Percentiles rank a stretch among this genome's conserved stretches.
phyloP scores from a whole-genome alignment of 2,888 invertebrate genomes.

The Atherix ibis region DNA sequence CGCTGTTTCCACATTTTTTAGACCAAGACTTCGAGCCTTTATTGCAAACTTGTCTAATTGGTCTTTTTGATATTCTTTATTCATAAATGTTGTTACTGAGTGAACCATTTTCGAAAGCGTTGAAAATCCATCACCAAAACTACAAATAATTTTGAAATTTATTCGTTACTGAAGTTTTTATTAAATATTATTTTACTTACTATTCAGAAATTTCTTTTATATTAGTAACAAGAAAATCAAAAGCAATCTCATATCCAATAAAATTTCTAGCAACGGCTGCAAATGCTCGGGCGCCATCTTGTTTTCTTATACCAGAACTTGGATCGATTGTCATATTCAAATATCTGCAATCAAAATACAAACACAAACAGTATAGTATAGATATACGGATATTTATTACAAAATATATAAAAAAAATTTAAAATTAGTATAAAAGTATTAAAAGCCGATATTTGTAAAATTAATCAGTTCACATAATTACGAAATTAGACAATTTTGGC shows the following conservation, averaged over 20 bases:
- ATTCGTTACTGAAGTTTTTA: not conserved
- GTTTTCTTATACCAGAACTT: constrained; percentile 40
- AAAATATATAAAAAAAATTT: not conserved
- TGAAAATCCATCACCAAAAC: constrained; percentile 40
- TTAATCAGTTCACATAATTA: not conserved
- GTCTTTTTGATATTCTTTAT: constrained; percentile 33
- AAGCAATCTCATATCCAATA: constrained; percentile 42
- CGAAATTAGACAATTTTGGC: not conserved
- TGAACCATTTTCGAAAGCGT: constrained; percentile 38
- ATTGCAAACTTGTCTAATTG: constrained; percentile 25
- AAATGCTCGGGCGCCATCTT: constrained; percentile 43
- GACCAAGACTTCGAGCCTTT: constrained; percentile 23
- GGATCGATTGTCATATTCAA: constrained; percentile 35
- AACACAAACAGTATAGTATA: not conserved
- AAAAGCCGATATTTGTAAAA: not conserved
- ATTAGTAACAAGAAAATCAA: constrained; percentile 36
- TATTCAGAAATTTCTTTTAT: constrained; percentile 31
- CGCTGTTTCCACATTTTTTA: constrained; percentile 24
- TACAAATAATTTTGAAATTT: constrained; percentile 13
- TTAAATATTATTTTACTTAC: constrained; percentile 18
- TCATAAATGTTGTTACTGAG: constrained; percentile 37
- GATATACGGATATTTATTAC: not conserved
- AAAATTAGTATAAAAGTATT: too few species aligned
- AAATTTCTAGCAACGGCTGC: constrained; percentile 40
- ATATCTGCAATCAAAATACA: constrained; percentile 35